Percentiles rank a stretch among this genome's conserved stretches.
phyloP scores from a whole-genome alignment of 2,797 vertebrate species.

The Thaleichthys pacificus region DNA sequence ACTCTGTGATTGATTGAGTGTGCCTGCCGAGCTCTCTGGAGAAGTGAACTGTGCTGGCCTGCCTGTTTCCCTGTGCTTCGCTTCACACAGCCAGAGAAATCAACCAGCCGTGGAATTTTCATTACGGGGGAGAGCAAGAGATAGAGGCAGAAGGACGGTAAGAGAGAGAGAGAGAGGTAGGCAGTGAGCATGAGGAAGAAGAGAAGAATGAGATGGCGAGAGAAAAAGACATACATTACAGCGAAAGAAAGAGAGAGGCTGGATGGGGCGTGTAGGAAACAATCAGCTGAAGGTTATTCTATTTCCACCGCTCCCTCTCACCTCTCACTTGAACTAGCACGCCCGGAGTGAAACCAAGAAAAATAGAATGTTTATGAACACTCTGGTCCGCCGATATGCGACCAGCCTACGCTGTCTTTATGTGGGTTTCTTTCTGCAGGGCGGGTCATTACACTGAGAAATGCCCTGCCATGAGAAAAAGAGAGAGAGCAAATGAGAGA shows the following conservation, averaged over 20 bases:
- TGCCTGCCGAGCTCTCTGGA: constrained; percentile 60
- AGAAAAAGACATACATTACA: neutral
- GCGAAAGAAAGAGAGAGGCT: neutral
- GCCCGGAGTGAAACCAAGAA: constrained; percentile 22
- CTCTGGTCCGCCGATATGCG: neutral
- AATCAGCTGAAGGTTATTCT: constrained; percentile 18
- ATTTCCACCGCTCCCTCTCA: neutral
- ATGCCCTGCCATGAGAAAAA: constrained; percentile 33
- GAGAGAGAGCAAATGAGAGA: neutral
- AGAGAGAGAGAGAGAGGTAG: neutral
- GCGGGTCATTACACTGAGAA: constrained; percentile 39
- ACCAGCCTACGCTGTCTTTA: too few species aligned
- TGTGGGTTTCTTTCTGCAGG: neutral
- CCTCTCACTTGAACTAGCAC: constrained; percentile 23
- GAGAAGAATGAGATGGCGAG: neutral
- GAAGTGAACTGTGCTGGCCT: constrained; percentile 63
- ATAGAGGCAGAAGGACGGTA: neutral
- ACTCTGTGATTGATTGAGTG: constrained; percentile 67
- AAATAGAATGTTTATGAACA: constrained; percentile 31
- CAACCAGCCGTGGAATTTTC: constrained; percentile 65
- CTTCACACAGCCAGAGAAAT: constrained; percentile 47
- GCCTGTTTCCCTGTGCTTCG: constrained; percentile 55
- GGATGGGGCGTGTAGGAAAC: constrained; percentile 16
- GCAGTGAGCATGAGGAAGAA: neutral
- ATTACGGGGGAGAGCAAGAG: constrained; percentile 25